phyloP scores from a whole-genome alignment of 2,113 vertebrate species.

The Cairina moschata region DNA sequence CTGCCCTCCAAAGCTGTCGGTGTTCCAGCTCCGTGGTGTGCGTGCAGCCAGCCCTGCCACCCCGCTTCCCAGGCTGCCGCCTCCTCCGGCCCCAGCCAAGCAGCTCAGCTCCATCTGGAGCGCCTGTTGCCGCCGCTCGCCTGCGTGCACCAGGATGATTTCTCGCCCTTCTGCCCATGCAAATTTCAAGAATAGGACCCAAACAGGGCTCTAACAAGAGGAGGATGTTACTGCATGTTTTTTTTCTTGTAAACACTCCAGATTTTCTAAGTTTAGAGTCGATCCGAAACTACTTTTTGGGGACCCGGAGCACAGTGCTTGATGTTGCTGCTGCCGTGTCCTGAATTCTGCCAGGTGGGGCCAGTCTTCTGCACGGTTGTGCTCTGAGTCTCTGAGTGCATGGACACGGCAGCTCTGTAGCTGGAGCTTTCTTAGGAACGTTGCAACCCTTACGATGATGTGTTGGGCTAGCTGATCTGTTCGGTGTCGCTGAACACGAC shows the following conservation, averaged over 20 bases:
- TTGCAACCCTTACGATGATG: neutral
- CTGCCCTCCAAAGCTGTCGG: neutral
- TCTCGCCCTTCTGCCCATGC: neutral
- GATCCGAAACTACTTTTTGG: neutral
- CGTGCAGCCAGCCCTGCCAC: neutral
- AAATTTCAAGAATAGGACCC: neutral
- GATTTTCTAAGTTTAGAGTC: neutral
- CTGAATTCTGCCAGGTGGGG: neutral
- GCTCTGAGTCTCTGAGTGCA: neutral
- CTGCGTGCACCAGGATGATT: neutral
- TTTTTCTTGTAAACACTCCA: neutral
- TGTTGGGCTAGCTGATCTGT: neutral
- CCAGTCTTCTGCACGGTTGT: neutral
- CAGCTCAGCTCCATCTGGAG: conserved; percentile 55
- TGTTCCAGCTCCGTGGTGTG: conserved; percentile 16
- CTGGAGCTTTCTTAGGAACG: rapidly evolving
- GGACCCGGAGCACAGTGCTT: neutral
- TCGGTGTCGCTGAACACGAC: neutral
- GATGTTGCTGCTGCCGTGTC: neutral
- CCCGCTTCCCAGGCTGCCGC: neutral
- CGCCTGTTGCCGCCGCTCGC: conserved; percentile 7
- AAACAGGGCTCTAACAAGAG: neutral
- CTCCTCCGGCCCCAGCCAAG: conserved; percentile 32
- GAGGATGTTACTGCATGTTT: neutral
- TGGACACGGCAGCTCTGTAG: neutral